These are phyloP conservation scores for Panonychus citri DNA, from an alignment of 1,140 invertebrate genomes.

Conservation along the genomic window DNA sequence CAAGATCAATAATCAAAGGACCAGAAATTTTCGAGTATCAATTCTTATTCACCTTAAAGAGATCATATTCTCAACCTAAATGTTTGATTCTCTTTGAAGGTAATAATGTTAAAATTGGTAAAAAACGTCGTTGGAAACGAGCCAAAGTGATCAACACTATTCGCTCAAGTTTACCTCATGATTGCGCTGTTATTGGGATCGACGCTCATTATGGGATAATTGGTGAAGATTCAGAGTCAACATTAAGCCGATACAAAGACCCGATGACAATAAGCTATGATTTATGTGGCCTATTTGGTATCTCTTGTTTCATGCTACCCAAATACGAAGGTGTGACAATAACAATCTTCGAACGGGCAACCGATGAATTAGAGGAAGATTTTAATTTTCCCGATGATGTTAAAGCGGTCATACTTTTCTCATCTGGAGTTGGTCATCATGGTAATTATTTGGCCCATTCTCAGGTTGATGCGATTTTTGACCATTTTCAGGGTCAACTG, in stretches of 20 bases:
- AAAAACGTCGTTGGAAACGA: neutral
- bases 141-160: neutral
- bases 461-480: neutral
- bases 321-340: neutral
- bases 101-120: neutral
- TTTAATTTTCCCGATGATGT: neutral
- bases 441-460: neutral
- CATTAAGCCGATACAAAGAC: neutral
- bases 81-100: neutral
- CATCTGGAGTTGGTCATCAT: neutral
- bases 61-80: neutral
- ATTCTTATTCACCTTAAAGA: too few species aligned
- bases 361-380: neutral
- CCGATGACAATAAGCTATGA: neutral
- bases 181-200: neutral
- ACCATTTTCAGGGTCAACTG: neutral
- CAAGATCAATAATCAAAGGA: too few species aligned
- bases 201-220: conserved; percentile 1
- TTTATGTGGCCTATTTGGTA: neutral
- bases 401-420: neutral
- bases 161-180: neutral
- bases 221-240: neutral
- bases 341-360: neutral
- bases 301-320: neutral
- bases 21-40: too few species aligned